These are phyloP conservation scores for Pomatostomus ruficeps DNA, from an alignment of 2,113 vertebrate species.

Conservation along the genomic window DNA sequence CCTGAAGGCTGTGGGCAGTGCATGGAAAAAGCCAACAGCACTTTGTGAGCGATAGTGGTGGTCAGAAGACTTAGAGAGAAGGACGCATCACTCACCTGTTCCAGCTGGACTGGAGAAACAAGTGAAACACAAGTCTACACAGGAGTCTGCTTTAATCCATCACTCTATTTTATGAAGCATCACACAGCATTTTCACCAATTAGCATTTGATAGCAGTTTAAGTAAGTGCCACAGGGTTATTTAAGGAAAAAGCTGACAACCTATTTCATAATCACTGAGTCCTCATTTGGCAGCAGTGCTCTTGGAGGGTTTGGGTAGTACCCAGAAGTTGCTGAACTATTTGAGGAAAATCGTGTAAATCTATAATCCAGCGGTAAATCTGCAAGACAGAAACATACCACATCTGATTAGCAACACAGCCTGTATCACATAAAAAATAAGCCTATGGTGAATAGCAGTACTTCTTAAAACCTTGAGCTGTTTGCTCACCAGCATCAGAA, in stretches of 20 bases:
- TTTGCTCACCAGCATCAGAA: conserved; percentile 8
- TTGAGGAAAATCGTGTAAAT: conserved; percentile 87
- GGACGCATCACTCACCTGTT: neutral
- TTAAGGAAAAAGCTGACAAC: neutral
- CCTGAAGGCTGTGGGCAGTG: neutral
- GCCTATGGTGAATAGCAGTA: neutral
- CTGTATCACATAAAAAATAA: conserved; percentile 21
- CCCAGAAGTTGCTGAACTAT: conserved; percentile 81
- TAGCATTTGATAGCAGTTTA: conserved; percentile 41
- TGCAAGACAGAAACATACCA: conserved; percentile 62
- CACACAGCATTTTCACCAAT: conserved; percentile 39
- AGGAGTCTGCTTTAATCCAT: conserved; percentile 38
- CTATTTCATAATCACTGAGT: conserved; percentile 59
- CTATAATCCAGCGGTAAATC: conserved; percentile 93
- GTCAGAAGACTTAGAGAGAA: neutral
- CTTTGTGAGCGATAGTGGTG: neutral
- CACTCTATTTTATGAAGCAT: conserved; percentile 51
- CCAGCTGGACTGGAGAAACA: neutral
- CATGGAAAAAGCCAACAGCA: neutral
- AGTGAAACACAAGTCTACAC: conserved; percentile 22
- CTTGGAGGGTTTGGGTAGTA: conserved; percentile 90
- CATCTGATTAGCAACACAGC: conserved; percentile 46
- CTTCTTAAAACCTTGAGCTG: conserved; percentile 41
- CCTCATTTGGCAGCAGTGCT: conserved; percentile 75
- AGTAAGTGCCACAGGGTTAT: neutral